A percentile compares a stretch with the other conserved stretches of the same genome.
Conservation (phyloP, 2,888 invertebrate genomes). For the Nyleta sp. region DNA sequence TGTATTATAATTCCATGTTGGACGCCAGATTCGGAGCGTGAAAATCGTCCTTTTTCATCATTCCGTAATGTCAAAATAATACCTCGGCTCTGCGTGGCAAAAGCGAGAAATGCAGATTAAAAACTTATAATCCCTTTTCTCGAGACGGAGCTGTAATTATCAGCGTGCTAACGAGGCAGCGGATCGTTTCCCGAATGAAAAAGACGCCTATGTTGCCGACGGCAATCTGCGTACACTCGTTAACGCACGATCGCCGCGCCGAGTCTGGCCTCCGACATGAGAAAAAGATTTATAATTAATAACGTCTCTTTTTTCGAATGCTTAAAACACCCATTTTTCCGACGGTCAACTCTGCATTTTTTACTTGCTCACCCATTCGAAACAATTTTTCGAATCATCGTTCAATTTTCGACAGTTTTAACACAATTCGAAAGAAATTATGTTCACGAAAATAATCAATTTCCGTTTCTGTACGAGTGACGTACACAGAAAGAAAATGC, state of each 20-base stretch:
- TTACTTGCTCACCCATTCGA: too few relatives aligned
- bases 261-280: conserved; percentile 42
- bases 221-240: conserved; percentile 62
- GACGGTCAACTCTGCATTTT: not conserved
- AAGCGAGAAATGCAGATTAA: conserved; percentile 64
- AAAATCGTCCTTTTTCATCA: conserved; percentile 46
- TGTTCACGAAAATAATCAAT: too few relatives aligned
- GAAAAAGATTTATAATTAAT: conserved; percentile 58
- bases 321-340: too few relatives aligned
- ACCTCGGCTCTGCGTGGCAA: conserved; percentile 46
- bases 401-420: too few relatives aligned
- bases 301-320: conserved; percentile 41
- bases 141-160: conserved; percentile 63
- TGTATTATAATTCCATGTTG: conserved; percentile 48
- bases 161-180: conserved; percentile 65
- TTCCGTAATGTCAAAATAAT: conserved; percentile 64
- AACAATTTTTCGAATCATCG: too few relatives aligned
- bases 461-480: too few relatives aligned
- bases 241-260: conserved; percentile 54
- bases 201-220: conserved; percentile 55
- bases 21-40: conserved; percentile 43
- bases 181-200: conserved; percentile 64
- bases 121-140: conserved; percentile 62
- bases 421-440: too few relatives aligned
- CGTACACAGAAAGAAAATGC: too few relatives aligned